Conservation (phyloP, 2,797 vertebrate genomes). For the Varecia variegata region DNA sequence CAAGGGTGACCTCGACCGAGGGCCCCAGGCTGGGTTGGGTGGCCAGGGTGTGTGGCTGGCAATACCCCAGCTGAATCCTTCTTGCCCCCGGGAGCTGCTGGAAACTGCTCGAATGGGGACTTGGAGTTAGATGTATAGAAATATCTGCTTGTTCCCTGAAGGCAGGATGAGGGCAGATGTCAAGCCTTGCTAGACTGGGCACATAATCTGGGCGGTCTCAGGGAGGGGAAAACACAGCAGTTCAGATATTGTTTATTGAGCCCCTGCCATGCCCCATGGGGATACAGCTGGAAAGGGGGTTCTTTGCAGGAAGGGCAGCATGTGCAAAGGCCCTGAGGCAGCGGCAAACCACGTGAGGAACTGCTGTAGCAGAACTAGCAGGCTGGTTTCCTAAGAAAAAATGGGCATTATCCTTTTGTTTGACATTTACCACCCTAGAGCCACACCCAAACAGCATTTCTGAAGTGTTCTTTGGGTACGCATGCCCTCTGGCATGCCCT, state of each 20-base stretch:
- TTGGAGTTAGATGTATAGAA: accelerated
- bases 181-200: not conserved
- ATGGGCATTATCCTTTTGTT: not conserved
- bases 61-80: not conserved
- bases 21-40: not conserved
- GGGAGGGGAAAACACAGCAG: not conserved
- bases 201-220: not conserved
- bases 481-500: not conserved
- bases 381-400: too few relatives aligned
- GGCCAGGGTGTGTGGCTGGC: too few relatives aligned
- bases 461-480: accelerated
- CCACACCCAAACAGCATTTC: not conserved
- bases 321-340: constrained; percentile 11
- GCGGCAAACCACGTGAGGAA: too few relatives aligned
- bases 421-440: too few relatives aligned
- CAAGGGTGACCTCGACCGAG: not conserved
- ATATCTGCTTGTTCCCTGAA: not conserved
- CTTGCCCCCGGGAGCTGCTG: too few relatives aligned
- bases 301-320: not conserved
- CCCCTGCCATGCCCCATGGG: accelerated
- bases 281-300: not conserved
- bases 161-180: not conserved
- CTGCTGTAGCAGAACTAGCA: too few relatives aligned
- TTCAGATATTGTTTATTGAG: not conserved
- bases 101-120: too few relatives aligned